Conservation (phyloP, 2,888 invertebrate species). For the Habroteleia sp. region DNA sequence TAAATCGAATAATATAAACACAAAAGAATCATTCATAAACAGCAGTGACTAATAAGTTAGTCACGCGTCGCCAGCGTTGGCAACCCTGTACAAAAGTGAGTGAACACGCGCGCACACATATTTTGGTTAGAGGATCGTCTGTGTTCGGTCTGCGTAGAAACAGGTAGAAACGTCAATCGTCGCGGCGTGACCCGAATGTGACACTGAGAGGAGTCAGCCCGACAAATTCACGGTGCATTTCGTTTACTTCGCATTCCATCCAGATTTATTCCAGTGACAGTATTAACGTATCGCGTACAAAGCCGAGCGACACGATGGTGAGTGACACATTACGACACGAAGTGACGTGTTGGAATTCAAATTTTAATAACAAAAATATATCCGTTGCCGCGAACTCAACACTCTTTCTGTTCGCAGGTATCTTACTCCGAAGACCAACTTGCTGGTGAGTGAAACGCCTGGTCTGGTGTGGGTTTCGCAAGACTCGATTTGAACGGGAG, state of each 20-base stretch:
- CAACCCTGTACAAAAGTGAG: neutral
- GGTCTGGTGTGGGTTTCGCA: slow-evolving; percentile 80
- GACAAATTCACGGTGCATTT: too few relatives aligned
- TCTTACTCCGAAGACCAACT: slow-evolving; percentile 95
- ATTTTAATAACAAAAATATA: too few relatives aligned
- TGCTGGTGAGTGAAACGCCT: slow-evolving; percentile 88
- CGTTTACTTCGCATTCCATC: neutral
- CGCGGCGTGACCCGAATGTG: slow-evolving; percentile 7
- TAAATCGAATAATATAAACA: too few relatives aligned
- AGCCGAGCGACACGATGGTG: slow-evolving; percentile 19
- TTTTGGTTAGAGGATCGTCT: slow-evolving; percentile 37
- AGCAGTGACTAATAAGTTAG: too few relatives aligned
- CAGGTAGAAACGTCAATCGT: slow-evolving; percentile 20
- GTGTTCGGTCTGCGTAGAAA: slow-evolving; percentile 16
- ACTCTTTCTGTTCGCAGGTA: slow-evolving; percentile 85
- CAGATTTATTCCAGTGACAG: slow-evolving; percentile 10
- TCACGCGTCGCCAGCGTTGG: too few relatives aligned
- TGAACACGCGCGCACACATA: slow-evolving; percentile 11
- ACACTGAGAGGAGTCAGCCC: neutral
- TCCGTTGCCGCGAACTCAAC: too few relatives aligned
- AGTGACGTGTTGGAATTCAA: neutral
- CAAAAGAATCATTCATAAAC: too few relatives aligned
- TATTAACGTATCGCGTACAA: slow-evolving; percentile 1
- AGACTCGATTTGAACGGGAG: slow-evolving; percentile 58
- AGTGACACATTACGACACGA: neutral